Evolutionary conservation across 2,888 invertebrate species (phyloP).

Genomic region (Philonicus albiceps): DNA sequence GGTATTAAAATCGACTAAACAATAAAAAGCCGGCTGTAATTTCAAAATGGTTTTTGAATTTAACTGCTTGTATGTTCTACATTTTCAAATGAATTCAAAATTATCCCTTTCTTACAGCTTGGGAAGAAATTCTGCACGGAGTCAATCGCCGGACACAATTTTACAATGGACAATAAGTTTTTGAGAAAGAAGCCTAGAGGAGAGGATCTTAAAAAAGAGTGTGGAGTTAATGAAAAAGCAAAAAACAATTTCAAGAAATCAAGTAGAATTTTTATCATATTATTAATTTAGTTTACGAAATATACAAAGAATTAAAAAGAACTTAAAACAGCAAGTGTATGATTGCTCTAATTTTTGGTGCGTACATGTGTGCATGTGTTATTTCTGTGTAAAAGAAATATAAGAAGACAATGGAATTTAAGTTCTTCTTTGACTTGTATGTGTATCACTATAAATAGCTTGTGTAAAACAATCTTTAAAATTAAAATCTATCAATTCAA

Average conservation of each 20-base stretch:
- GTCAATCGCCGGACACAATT: constrained; percentile 67
- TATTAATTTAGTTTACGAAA: constrained; percentile 22
- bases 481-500: constrained; percentile 1
- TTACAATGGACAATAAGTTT: constrained; percentile 66
- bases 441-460: constrained; percentile 29
- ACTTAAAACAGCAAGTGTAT: constrained; percentile 11
- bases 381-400: background rate
- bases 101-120: constrained; percentile 70
- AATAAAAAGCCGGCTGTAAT: too few species aligned
- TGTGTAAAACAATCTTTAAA: constrained; percentile 35
- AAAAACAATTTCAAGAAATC: constrained; percentile 13
- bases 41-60: too few species aligned
- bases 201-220: background rate
- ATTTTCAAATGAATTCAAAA: too few species aligned
- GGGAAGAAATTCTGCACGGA: constrained; percentile 74
- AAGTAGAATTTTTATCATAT: constrained; percentile 29
- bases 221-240: background rate
- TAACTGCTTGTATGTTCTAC: too few species aligned
- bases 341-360: constrained; percentile 15
- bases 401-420: background rate
- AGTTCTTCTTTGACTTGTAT: constrained; percentile 10
- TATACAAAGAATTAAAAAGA: constrained; percentile 28
- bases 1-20: too few species aligned
- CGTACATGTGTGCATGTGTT: constrained; percentile 2
- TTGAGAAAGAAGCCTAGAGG: constrained; percentile 21